These are phyloP conservation scores for Neopipo cinnamomea DNA, from an alignment of 2,113 vertebrate species.

Conservation along the genomic window DNA sequence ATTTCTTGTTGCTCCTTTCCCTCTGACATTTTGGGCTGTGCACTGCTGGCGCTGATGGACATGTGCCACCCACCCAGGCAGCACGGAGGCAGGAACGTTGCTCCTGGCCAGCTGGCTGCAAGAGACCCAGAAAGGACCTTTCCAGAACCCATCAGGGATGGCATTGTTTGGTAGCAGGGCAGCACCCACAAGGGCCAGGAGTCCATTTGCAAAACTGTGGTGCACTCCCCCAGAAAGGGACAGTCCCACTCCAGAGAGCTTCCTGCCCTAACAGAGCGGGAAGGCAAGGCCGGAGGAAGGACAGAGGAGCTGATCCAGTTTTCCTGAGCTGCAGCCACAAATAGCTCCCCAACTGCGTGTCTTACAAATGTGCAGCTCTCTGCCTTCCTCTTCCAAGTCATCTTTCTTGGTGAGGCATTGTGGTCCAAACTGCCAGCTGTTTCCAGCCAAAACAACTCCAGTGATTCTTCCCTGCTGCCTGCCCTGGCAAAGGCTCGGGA, in stretches of 20 bases:
- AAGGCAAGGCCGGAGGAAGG: background rate
- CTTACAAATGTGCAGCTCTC: background rate
- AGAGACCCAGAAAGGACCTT: background rate
- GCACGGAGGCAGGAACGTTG: fast-evolving
- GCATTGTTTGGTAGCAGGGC: background rate
- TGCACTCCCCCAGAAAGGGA: background rate
- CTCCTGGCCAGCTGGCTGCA: fast-evolving
- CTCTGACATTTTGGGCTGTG: background rate
- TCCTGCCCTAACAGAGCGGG: fast-evolving
- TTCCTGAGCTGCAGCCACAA: background rate
- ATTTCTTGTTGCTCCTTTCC: background rate
- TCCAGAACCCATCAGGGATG: fast-evolving
- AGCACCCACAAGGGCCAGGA: background rate
- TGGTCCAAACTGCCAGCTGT: background rate
- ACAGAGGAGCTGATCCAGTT: background rate
- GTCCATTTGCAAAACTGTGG: background rate
- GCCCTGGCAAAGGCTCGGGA: background rate
- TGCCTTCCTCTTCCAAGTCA: background rate
- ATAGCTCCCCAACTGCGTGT: fast-evolving
- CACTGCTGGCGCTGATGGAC: background rate
- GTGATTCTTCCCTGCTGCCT: background rate
- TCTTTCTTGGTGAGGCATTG: background rate
- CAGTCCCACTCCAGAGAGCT: background rate
- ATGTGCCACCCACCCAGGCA: background rate
- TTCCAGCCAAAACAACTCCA: background rate